Base-by-base conservation (phyloP, 2,113 vertebrate species). In the Egretta garzetta region DNA sequence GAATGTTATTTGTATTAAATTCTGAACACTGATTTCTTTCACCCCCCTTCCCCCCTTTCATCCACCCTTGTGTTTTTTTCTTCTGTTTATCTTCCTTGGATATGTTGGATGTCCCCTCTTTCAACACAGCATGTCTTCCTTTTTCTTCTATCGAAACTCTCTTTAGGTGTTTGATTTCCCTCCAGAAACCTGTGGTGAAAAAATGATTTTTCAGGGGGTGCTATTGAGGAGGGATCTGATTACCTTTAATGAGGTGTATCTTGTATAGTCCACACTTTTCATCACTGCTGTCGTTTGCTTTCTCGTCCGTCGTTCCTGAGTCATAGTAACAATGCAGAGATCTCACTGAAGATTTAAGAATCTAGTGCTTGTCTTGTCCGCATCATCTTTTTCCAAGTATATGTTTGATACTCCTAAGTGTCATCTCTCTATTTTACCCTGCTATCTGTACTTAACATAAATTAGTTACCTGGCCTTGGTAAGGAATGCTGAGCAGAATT, bases 291-390 rank as follows among this genome's bases (percentile, higher is more conserved):
- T 56, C 35, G 18, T 50, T 91, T 89, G 20, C 18, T 19, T 39
- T 18, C 11, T 37, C 2, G 2, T 52, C 59, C 4, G 10, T 60
- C 3, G 0, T 64, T 64, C 21, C 39, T 8, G 16, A 49, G 15
- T 35, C 28, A 24, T 0, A 56, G 16, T 22, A 73, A 26, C 33
- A 39, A 33, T 70, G 59, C 52, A 23, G 45, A 74, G 22, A 59
- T 22, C 39, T 86, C 22, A 24, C 1, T 49, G 39, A 37, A 88
- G 39, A 18, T 8, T 4, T 27, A 35, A 47, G 28, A 73, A 49
- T 7, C 14, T 43, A 6, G 1, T 20, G 22, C 41, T 83, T 70
- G 13, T 66, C 35, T 88, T 73, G 35, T 14, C 11, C 0, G 0
- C 9, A 7, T 43, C 8, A 52, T n/a, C 12, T 67, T 32, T 75